Conservation (phyloP, 2,888 invertebrate genomes). For the Microplitis deprimator region DNA sequence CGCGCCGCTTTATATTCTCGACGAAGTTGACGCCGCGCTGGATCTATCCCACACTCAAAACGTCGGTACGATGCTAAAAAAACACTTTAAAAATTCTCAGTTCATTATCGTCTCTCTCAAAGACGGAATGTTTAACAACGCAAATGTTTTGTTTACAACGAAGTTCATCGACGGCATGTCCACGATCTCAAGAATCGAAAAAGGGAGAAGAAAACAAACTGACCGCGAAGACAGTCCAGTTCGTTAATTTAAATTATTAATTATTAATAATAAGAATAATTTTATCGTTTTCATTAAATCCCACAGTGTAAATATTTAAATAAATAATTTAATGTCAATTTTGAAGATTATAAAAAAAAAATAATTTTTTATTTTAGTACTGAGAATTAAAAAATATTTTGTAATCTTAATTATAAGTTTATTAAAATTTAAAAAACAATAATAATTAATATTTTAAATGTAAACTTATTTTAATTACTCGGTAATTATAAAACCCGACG, state of each 20-base stretch:
- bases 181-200: constrained; percentile 80
- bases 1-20: constrained; percentile 97
- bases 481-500: neutral
- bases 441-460: neutral
- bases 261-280: neutral
- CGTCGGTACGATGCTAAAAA: constrained; percentile 94
- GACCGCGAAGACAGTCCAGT: neutral
- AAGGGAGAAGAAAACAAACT: constrained; percentile 45
- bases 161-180: constrained; percentile 97
- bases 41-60: constrained; percentile 99
- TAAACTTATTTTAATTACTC: neutral
- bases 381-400: neutral
- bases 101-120: constrained; percentile 98
- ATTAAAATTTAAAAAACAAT: neutral
- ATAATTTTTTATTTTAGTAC: neutral
- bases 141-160: constrained; percentile 96
- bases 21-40: constrained; percentile 98
- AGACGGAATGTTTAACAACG: constrained; percentile 99
- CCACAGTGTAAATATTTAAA: neutral
- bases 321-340: neutral
- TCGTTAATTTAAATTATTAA: neutral
- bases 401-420: neutral
- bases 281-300: neutral
- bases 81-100: constrained; percentile 92
- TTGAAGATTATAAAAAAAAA: too few species aligned